These are phyloP conservation scores for Ryuthela nishihirai DNA, from an alignment of 2,888 invertebrate species.

Conservation along the genomic window DNA sequence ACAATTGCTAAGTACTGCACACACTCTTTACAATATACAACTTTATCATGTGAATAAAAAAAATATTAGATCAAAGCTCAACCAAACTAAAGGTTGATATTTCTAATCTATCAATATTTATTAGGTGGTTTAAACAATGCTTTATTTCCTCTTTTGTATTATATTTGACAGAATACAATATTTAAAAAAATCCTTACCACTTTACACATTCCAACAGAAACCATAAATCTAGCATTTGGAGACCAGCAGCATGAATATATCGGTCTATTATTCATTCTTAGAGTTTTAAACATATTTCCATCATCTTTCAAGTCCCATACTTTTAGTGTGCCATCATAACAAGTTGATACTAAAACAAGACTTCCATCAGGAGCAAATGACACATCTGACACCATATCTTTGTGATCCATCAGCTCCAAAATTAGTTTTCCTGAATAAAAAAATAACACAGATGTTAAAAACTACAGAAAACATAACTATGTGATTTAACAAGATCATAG, in stretches of 20 bases:
- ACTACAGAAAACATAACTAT: too few species aligned
- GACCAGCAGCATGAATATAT: conserved; percentile 54
- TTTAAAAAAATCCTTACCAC: conserved; percentile 43
- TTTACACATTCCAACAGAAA: conserved; percentile 49
- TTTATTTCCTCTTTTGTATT: too few species aligned
- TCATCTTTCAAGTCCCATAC: conserved; percentile 57
- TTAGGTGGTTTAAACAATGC: too few species aligned
- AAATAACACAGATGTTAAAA: conserved; percentile 2
- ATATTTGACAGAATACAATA: background rate
- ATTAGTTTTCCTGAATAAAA: conserved; percentile 50
- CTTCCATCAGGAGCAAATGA: conserved; percentile 54
- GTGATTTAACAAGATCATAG: too few species aligned
- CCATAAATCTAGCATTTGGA: conserved; percentile 51
- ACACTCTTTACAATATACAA: too few species aligned
- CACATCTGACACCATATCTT: conserved; percentile 52
- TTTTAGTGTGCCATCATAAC: conserved; percentile 55
- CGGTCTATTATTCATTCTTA: conserved; percentile 49
- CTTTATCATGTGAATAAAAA: too few species aligned
- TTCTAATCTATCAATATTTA: too few species aligned
- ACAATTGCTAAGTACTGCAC: too few species aligned
- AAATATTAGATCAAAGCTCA: too few species aligned
- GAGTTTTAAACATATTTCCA: conserved; percentile 56
- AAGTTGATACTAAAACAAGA: conserved; percentile 53
- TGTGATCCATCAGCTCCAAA: conserved; percentile 55
- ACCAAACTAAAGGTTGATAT: too few species aligned